These are phyloP conservation scores for Otolemur crassicaudatus DNA, from an alignment of 2,797 vertebrate species.

Conservation along the genomic window DNA sequence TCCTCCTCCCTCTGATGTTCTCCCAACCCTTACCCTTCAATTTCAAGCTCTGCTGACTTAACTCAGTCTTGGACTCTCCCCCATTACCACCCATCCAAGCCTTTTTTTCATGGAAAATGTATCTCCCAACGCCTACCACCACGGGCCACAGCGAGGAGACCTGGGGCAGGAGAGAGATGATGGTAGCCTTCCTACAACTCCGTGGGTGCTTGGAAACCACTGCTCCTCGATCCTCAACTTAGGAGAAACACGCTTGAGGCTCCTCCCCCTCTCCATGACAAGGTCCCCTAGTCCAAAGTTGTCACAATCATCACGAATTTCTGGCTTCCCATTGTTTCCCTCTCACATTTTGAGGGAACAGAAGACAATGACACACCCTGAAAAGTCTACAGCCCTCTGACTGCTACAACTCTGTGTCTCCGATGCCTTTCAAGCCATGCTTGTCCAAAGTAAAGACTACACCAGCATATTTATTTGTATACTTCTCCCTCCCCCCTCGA, in stretches of 20 bases:
- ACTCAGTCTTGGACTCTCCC: not conserved
- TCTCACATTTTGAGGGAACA: not conserved
- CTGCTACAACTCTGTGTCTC: not conserved
- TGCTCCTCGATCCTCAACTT: not conserved
- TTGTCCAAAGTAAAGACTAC: not conserved
- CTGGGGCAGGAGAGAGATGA: not conserved
- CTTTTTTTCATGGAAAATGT: not conserved
- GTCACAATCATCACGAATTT: not conserved
- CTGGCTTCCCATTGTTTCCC: not conserved
- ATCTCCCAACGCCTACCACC: not conserved
- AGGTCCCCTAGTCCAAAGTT: not conserved
- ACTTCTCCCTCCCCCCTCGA: not conserved
- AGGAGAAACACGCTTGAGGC: not conserved
- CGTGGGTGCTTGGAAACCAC: not conserved
- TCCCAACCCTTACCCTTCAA: not conserved
- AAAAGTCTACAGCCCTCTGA: not conserved
- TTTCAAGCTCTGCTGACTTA: not conserved
- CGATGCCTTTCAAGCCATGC: not conserved
- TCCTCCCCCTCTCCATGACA: not conserved
- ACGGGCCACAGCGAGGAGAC: not conserved
- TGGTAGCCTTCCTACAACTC: not conserved
- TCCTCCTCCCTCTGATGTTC: not conserved
- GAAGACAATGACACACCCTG: not conserved
- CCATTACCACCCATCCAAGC: not conserved
- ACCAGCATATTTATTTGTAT: not conserved